phyloP scores from a whole-genome alignment of 1,140 invertebrate genomes.

The Acromyrmex heyeri region DNA sequence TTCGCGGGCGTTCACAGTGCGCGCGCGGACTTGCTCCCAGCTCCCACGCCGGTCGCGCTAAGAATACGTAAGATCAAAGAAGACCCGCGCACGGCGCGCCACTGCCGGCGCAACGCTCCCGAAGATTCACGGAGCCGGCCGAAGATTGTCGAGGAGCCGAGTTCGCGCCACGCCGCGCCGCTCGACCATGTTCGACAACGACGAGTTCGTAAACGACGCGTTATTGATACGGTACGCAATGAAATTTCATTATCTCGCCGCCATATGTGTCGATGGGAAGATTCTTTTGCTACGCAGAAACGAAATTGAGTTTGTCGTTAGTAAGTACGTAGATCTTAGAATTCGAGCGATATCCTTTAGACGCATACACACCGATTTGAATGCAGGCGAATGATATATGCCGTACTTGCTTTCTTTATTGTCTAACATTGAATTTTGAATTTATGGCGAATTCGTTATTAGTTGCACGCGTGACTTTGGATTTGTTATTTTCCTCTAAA shows the following conservation, averaged over 20 bases:
- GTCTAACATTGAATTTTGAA: neutral
- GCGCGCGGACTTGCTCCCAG: slow-evolving; percentile 82
- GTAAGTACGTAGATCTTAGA: neutral
- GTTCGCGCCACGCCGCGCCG: too few relatives aligned
- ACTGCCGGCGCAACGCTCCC: slow-evolving; percentile 72
- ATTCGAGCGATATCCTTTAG: neutral
- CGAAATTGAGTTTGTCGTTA: neutral
- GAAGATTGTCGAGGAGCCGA: slow-evolving; percentile 49
- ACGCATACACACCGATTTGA: too few relatives aligned
- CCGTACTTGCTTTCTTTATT: neutral
- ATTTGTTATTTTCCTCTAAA: neutral
- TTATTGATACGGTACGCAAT: slow-evolving; percentile 13
- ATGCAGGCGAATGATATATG: neutral
- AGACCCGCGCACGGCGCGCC: neutral
- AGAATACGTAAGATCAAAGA: slow-evolving; percentile 82
- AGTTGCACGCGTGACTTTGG: too few relatives aligned
- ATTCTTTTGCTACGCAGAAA: neutral
- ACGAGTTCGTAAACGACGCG: neutral
- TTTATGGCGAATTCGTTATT: neutral
- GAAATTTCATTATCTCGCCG: neutral
- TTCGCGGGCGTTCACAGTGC: slow-evolving; percentile 73
- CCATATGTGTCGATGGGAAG: neutral
- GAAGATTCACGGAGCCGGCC: slow-evolving; percentile 65
- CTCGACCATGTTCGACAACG: neutral
- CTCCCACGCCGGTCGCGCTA: slow-evolving; percentile 84